Evolutionary conservation across 2,888 invertebrate species (phyloP), one percentile per base, ranked within the genome.

Genomic region (Ditula angustiorana): DNA sequence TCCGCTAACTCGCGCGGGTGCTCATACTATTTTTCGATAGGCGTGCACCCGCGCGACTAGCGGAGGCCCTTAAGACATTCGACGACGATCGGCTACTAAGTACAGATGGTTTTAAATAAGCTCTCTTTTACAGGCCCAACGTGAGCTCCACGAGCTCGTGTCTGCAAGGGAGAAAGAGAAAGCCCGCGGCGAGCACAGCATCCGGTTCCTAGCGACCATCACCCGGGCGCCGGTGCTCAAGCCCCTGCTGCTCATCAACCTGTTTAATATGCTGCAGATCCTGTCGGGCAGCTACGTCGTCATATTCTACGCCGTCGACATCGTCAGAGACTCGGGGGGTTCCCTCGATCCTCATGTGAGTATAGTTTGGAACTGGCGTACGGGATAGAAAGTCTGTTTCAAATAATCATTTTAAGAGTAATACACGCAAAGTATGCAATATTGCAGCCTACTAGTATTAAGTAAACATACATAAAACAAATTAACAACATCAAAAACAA

Each of bases 281-380:
- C 86, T 95, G 41, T 95, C 96, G 3, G 96, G 96, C 53, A 96
- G 96, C 16, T 96, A 96, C 77, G 93, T 96, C 11, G 94, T 96
- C 61, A 95, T 96, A 61, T 96, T 96, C 86, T 96, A 96, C 78
- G 96, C 96, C 0, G 95, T 96, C 0, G 95, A 96, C 73, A 95
- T 96, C 62, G 92, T 96, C 7, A 86, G 93, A 5, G 94, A 95
- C 62, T 87, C 94, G 61, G 94, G 94, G 2, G 94, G 94, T 67
- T 82, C 92, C 7, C 69, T 91, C 16, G 72, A 77, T 16, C 85
- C 92, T 23, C 86, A 87, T 55, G 92, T 92, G 61, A 86, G 85
- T 78, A 8, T 3, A n/a, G n/a, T n/a, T n/a, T n/a, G n/a, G n/a
- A n/a, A n/a, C n/a, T n/a, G n/a, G n/a, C n/a, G n/a, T n/a, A n/a